Percentiles rank a stretch among this genome's conserved stretches.
phyloP scores from a whole-genome alignment of 2,113 vertebrate genomes.

The Bolborhynchus lineola region DNA sequence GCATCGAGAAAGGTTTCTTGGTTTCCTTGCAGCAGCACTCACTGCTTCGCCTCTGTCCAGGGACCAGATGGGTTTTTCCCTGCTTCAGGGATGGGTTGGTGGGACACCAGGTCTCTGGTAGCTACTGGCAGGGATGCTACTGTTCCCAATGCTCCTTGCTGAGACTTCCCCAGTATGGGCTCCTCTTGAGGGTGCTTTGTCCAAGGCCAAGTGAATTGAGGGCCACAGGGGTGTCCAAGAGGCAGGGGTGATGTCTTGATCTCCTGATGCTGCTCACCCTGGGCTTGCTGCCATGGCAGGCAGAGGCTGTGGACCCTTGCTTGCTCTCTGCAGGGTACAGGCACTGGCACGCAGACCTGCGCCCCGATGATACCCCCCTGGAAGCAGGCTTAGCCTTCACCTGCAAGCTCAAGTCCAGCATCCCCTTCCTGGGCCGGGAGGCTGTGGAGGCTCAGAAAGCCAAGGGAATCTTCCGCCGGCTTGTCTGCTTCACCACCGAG shows the following conservation, averaged over 20 bases:
- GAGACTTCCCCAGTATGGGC: fast-evolving
- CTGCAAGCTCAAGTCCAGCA: slow-evolving; percentile 86
- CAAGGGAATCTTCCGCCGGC: slow-evolving; percentile 81
- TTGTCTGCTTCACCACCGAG: slow-evolving; percentile 88
- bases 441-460: slow-evolving; percentile 85
- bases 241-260: not conserved
- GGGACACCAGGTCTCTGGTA: not conserved
- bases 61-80: not conserved
- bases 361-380: slow-evolving; percentile 87
- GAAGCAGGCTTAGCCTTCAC: slow-evolving; percentile 92
- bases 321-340: slow-evolving; percentile 81
- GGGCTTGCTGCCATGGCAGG: not conserved
- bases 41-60: fast-evolving
- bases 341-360: slow-evolving; percentile 94
- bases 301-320: not conserved
- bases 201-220: no score
- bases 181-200: not conserved
- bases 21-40: fast-evolving
- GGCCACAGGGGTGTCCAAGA: not conserved
- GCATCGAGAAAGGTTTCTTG: slow-evolving; percentile 92
- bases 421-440: slow-evolving; percentile 86
- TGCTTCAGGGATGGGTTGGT: not conserved
- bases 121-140: not conserved
- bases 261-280: not conserved
- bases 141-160: not conserved